Conservation (phyloP, 92 coral and sea anemone species). For the Paramuricea clavata region DNA sequence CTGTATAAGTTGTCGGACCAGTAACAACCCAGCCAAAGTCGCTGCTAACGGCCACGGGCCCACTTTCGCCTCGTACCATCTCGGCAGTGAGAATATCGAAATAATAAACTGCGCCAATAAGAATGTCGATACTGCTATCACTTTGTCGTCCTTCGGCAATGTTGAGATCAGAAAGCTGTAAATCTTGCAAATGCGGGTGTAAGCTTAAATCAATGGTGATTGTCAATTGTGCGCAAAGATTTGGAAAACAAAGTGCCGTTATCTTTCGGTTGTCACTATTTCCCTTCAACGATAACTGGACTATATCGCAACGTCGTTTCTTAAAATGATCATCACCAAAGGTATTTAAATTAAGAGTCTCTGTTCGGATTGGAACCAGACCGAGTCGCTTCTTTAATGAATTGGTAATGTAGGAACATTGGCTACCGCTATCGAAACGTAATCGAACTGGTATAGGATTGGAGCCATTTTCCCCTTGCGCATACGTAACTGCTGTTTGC, state of each 20-base stretch:
- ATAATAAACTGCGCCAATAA: conserved; percentile 73
- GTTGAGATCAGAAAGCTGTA: conserved; percentile 69
- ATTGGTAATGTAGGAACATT: conserved; percentile 67
- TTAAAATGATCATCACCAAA: conserved; percentile 42
- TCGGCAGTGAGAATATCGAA: conserved; percentile 67
- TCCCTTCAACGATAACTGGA: conserved; percentile 46
- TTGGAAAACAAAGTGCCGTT: neutral
- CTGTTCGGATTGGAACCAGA: conserved; percentile 41
- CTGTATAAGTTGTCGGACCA: conserved; percentile 63
- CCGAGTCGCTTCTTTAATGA: conserved; percentile 52
- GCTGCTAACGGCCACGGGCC: conserved; percentile 70
- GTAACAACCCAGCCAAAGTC: conserved; percentile 74
- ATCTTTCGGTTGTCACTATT: conserved; percentile 18
- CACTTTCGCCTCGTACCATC: conserved; percentile 53
- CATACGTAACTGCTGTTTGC: conserved; percentile 66
- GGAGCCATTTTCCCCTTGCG: conserved; percentile 23
- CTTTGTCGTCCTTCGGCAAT: conserved; percentile 29
- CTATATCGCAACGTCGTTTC: conserved; percentile 56
- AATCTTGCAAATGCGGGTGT: conserved; percentile 58
- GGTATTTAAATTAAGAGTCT: conserved; percentile 61
- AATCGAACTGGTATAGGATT: conserved; percentile 45
- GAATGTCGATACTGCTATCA: conserved; percentile 58
- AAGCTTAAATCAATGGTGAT: conserved; percentile 33
- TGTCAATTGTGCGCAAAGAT: conserved; percentile 27
- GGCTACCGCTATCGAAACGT: conserved; percentile 73